Base-by-base conservation (phyloP, 1,140 invertebrate species). In the Calliopsis andreniformis region DNA sequence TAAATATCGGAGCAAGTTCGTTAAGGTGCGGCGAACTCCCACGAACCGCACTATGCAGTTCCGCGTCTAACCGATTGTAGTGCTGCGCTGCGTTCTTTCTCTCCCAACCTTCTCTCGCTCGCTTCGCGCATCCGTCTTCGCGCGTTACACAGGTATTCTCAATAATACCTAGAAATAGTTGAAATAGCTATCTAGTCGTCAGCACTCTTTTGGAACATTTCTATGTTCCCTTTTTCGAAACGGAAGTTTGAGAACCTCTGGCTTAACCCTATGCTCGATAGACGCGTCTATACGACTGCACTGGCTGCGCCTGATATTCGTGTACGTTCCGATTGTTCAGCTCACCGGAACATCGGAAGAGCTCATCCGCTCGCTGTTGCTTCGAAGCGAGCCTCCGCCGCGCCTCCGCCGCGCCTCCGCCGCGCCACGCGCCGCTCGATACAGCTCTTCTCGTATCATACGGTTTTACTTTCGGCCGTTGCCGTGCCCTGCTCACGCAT, bases 311-410 rank as follows among this genome's bases (percentile, higher is more conserved):
- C 80, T 81, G 82, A 86, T 89, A 86, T 85, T 86, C 83, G 86
- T 89, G 81, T 58, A 69, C 86, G 88, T 85, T 87, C 89, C 84
- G 87, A 88, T 90, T 91, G 89, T 87, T 88, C 88, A 89, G 55
- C 85, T 78, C 77, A 82, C 85, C 87, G 89, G 85, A 91, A 90
- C 89, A 89, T 76, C 64, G 87, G 88, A 88, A 89, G 87, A 91
- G 88, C 85, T 89, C 87, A 88, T 90, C 89, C 88, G 87, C 79
- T 86, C 84, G 86, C 86, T 85, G 86, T 86, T 85, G 75, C 75
- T 62, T 76, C 80, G 66, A 69, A 78, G 58, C 70, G 68, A 84
- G 76, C 78, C 79, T 71, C 76, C 42, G 67, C 59, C 68, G n/a
- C n/a, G n/a, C n/a, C n/a, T n/a, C n/a, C n/a, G n/a, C n/a, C n/a